A percentile compares a stretch with the other conserved stretches of the same genome.
These are phyloP conservation scores for Axis porcinus DNA, from an alignment of 2,113 vertebrate genomes.

Conservation along the genomic window DNA sequence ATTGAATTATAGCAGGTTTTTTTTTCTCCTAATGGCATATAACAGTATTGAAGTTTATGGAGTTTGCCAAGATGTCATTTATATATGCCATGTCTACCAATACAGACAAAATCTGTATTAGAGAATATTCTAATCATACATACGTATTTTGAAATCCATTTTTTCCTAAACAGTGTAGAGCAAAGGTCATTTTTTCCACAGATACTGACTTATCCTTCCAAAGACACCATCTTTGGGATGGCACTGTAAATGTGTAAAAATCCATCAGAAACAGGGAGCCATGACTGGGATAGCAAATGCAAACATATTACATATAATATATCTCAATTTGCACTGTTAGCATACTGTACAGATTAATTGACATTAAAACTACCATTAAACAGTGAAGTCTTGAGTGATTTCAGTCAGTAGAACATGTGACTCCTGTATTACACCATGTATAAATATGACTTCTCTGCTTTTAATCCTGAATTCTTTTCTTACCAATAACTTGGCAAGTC, in stretches of 20 bases:
- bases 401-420: background rate
- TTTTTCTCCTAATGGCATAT: background rate
- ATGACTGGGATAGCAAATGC: background rate
- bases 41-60: background rate
- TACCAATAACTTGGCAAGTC: slow-evolving; percentile 25
- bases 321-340: background rate
- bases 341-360: slow-evolving; percentile 32
- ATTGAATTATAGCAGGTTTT: background rate
- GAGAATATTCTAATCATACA: background rate
- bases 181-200: background rate
- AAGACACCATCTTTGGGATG: background rate
- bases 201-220: background rate
- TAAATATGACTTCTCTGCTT: slow-evolving; percentile 41
- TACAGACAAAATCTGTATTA: background rate
- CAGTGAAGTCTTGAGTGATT: slow-evolving; percentile 44
- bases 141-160: background rate
- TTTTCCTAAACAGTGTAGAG: background rate
- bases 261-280: background rate
- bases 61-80: background rate
- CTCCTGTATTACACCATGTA: slow-evolving; percentile 34
- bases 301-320: background rate
- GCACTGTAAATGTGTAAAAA: background rate
- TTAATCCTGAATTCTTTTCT: slow-evolving; percentile 51
- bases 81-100: background rate
- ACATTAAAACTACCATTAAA: background rate